Evolutionary conservation across 2,888 invertebrate species (phyloP).

Genomic region (Rhopalosiphum nymphaeae): DNA sequence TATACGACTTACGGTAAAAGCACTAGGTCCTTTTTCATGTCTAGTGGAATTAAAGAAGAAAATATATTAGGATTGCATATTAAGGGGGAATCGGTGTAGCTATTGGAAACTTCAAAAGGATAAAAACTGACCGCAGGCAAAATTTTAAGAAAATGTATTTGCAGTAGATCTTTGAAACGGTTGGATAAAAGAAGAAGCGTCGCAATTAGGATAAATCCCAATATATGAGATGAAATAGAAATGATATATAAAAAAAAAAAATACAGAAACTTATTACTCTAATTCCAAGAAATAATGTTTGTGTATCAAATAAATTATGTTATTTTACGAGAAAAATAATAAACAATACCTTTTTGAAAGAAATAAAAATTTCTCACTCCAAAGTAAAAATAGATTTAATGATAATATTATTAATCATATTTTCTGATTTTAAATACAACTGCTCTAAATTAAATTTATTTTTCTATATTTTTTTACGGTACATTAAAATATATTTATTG

Average conservation of each 20-base stretch:
- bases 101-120: slow-evolving; percentile 48
- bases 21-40: slow-evolving; percentile 18
- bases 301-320: slow-evolving; percentile 34
- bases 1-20: slow-evolving; percentile 13
- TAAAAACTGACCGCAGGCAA: slow-evolving; percentile 1
- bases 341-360: not conserved
- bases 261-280: not conserved
- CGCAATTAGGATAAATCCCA: slow-evolving; percentile 8
- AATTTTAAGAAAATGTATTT: slow-evolving; percentile 21
- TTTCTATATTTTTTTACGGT: not conserved
- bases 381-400: not conserved
- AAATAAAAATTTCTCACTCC: not conserved
- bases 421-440: not conserved
- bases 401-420: not conserved
- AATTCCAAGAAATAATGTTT: not conserved
- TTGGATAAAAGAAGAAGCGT: slow-evolving; percentile 10
- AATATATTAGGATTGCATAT: slow-evolving; percentile 44
- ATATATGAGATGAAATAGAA: not conserved
- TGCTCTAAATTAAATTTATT: not conserved
- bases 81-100: not conserved
- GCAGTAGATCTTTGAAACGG: slow-evolving; percentile 10
- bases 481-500: not conserved
- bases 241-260: not conserved
- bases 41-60: slow-evolving; percentile 19
- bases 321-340: not conserved